A percentile compares a stretch with the other conserved stretches of the same genome.
These are phyloP conservation scores for Machimus atricapillus DNA, from an alignment of 2,888 invertebrate species.

Conservation along the genomic window DNA sequence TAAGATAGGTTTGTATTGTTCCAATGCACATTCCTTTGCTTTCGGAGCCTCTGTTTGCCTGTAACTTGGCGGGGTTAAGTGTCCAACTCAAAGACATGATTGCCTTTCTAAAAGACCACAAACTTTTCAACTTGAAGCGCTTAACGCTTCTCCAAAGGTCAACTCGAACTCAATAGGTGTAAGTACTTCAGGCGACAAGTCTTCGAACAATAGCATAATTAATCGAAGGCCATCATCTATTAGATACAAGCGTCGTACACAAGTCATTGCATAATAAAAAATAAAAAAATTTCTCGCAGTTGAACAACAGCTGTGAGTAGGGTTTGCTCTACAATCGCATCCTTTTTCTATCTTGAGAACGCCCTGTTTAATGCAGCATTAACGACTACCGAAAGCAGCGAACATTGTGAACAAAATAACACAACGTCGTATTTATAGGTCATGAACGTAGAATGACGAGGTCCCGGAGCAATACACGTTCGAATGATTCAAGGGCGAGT, in stretches of 20 bases:
- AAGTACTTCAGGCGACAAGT: neutral
- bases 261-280: neutral
- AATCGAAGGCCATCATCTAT: neutral
- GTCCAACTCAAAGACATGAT: neutral
- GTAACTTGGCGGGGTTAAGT: neutral
- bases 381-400: neutral
- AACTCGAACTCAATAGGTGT: neutral
- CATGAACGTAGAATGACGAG: conserved; percentile 56
- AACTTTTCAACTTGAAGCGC: neutral
- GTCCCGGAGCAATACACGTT: conserved; percentile 61
- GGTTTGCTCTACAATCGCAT: neutral
- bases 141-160: neutral
- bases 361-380: neutral
- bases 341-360: neutral
- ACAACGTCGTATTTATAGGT: conserved; percentile 52
- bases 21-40: conserved; percentile 3
- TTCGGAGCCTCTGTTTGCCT: neutral
- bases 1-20: conserved; percentile 60
- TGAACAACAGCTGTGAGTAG: neutral
- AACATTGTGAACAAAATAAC: neutral
- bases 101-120: neutral
- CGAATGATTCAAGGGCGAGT: conserved; percentile 61
- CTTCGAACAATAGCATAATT: neutral
- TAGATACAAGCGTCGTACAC: neutral
- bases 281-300: neutral